These are phyloP conservation scores for Mycogona germanica DNA, from an alignment of 2,888 invertebrate genomes.

Conservation along the genomic window DNA sequence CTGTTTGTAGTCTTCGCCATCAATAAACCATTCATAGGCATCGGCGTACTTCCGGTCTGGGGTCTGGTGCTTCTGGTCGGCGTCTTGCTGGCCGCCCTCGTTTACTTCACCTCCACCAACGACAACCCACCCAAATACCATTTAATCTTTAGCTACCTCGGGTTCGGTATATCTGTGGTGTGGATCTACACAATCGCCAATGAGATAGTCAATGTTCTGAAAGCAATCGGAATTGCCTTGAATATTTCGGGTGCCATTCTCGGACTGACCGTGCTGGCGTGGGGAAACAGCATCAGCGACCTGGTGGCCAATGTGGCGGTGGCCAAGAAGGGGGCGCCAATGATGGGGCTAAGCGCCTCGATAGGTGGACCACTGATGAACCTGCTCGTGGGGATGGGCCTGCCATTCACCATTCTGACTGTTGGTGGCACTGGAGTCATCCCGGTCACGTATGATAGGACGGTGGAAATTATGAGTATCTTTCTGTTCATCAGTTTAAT, in stretches of 20 bases:
- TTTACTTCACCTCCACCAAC: conserved; percentile 21
- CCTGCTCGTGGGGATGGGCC: conserved; percentile 37
- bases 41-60: conserved; percentile 21
- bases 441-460: conserved; percentile 35
- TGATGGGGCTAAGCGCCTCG: conserved; percentile 53
- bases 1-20: conserved; percentile 34
- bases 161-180: conserved; percentile 44
- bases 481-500: conserved; percentile 38
- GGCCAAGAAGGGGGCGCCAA: conserved; percentile 47
- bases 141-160: conserved; percentile 41
- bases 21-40: conserved; percentile 21
- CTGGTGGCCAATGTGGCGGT: conserved; percentile 47
- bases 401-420: conserved; percentile 33
- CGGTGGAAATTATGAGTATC: conserved; percentile 37
- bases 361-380: conserved; percentile 46
- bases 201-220: conserved; percentile 44
- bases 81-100: conserved; percentile 23
- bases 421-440: conserved; percentile 27
- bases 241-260: conserved; percentile 46
- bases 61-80: conserved; percentile 26
- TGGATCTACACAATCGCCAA: conserved; percentile 48
- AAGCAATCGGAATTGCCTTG: conserved; percentile 46
- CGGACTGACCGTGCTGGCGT: conserved; percentile 49
- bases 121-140: conserved; percentile 34
- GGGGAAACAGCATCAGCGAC: conserved; percentile 49